Base-by-base conservation (phyloP, 2,888 invertebrate species). In the Napeogenes inachia region DNA sequence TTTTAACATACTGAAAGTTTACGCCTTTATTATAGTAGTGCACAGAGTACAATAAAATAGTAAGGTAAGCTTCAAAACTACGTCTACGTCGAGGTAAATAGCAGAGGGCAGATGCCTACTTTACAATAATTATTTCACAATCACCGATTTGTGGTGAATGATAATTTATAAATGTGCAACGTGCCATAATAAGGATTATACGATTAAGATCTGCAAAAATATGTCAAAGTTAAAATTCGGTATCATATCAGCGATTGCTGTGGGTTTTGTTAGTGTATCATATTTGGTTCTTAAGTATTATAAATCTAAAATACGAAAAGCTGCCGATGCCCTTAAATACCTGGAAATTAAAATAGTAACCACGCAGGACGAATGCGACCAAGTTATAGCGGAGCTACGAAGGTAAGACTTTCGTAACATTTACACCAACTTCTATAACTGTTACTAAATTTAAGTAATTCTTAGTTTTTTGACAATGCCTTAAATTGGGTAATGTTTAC, bases 321-420 rank as follows among this genome's bases (percentile, higher is more conserved):
- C 84, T 45, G 63, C 56, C 2, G 77, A 82, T 33, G 77, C 75
- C n/a, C 77, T 87, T 50, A 68, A 79, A 30, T 78, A 87, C 62
- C 72, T 88, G 60, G 72, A 67, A 56, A 80, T 87, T 35, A 75
- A 75, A 67, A 78, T 71, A 42, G 79, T 87, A 4, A 76, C 73
- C 10, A 77, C 70, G 30, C 77, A 79, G 68, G 69, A 74, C n/a
- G 60, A 68, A n/a, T 82, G 88, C 60, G 72, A 82, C 59, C 67
- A 73, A 63, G 78, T 82, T n/a, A 74, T 86, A 2, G 38, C 57
- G 4, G 82, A 85, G 67, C 68, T 88, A 62, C 74, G 68, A 64
- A 81, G 79, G 88, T 88, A 72, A 61, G 57, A 53, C 12, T 8
- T 42, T 42, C 3, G 42, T 10, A 42, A 42, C 3, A 35, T 35